Base-by-base conservation (phyloP, 2,888 invertebrate species). In the Gerris lacustris region DNA sequence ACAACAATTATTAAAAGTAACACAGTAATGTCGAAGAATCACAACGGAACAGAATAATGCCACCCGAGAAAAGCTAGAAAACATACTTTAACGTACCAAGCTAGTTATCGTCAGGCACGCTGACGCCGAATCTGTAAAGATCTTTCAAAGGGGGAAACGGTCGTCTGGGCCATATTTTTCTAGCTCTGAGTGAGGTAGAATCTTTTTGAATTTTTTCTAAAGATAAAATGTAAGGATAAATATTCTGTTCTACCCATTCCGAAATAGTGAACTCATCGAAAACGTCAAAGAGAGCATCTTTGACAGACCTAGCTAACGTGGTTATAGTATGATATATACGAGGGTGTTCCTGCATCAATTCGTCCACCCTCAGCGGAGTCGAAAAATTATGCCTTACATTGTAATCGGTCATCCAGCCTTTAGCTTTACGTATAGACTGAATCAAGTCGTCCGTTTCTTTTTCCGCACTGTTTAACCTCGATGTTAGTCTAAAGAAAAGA, bases 331-430 rank as follows among this genome's bases (percentile, higher is more conserved):
- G 82, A 77, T 86, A 84, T 73, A 88, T 79, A 75, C 84, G 79
- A 67, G 85, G 81, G 75, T 85, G 82, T 75, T 85, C 85, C 44
- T 79, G 78, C 69, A 84, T 85, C 69, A 87, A 78, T 74, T 88
- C 87, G 66, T 86, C 86, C 1, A 90, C 82, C 67, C 89, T 83
- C 70, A 85, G 78, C 0, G 88, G 87, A 69, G 87, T 86, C 73
- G 87, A 86, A 77, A 87, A 89, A 77, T 87, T 87, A 76, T 86
- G 85, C n/a, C 85, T 81, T 6, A 88, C 82, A 78, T 88, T 88
- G 78, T 88, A 90, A 45, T 85, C 83, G 43, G 88, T 88, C 82
- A 90, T 83, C 89, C 89, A 90, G 55, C 76, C 76, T 70, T 75
- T 75, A 31, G 73, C 73, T 67, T 75, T 74, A 18, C 71, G 66